Evolutionary conservation across 2,113 vertebrate species (phyloP).

Genomic region (Paramormyrops kingsleyae): DNA sequence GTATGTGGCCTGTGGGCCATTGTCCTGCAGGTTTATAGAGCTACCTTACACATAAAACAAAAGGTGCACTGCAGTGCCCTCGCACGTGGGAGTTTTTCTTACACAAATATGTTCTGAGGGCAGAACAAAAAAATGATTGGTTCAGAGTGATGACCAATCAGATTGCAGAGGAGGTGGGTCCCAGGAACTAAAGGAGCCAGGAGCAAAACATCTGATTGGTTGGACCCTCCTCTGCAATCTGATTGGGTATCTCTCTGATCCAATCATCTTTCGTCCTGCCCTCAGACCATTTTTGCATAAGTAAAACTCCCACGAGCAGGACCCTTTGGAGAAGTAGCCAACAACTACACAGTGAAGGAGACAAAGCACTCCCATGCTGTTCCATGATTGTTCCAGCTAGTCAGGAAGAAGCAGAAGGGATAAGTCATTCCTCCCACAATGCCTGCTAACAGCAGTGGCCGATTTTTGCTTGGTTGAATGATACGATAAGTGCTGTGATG

Average conservation of each 20-base stretch:
- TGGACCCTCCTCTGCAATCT: not conserved
- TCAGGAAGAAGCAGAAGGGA: slow-evolving; percentile 25
- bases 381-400: not conserved
- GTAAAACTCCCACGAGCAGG: not conserved
- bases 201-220: not conserved
- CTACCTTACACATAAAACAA: not conserved
- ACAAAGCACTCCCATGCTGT: not conserved
- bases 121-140: not conserved
- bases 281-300: no score
- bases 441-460: not conserved
- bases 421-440: slow-evolving; percentile 40
- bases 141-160: not conserved
- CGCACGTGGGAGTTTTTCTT: not conserved
- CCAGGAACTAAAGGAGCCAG: no score
- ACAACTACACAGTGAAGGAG: not conserved
- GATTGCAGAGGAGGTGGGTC: not conserved
- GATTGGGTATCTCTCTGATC: no score
- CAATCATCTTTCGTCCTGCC: no score
- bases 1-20: not conserved
- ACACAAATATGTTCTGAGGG: not conserved
- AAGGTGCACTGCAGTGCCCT: not conserved
- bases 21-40: not conserved
- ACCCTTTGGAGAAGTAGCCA: not conserved
- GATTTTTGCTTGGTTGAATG: not conserved
- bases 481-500: not conserved